Conservation (phyloP, 2,113 vertebrate species). For the Sinosuthora webbiana region DNA sequence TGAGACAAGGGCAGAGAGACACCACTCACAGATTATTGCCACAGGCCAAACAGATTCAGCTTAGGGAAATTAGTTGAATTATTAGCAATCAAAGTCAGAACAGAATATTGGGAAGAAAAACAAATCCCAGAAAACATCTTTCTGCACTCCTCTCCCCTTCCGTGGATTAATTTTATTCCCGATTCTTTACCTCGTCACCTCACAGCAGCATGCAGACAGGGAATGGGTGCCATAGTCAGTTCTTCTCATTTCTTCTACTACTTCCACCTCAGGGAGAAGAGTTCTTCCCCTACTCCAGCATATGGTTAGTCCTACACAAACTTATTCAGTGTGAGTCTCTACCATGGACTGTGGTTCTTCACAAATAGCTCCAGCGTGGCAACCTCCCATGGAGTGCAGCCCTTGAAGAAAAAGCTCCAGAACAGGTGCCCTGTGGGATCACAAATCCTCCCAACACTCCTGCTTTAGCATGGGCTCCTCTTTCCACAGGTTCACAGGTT, state of each 20-base stretch:
- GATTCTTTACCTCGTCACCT: neutral
- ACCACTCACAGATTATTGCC: accelerated
- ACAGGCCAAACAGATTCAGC: neutral
- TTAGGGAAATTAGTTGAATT: neutral
- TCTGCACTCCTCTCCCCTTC: too few relatives aligned
- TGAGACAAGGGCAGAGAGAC: neutral
- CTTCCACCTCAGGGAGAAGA: neutral
- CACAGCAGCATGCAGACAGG: accelerated
- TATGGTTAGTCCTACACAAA: neutral
- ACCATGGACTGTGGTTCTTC: neutral
- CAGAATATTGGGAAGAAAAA: neutral
- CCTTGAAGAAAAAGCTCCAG: neutral
- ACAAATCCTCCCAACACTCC: neutral
- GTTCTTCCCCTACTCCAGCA: too few relatives aligned
- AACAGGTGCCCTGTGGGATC: neutral
- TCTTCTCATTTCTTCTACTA: neutral
- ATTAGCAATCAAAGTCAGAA: neutral
- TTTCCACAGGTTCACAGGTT: neutral
- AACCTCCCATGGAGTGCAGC: accelerated
- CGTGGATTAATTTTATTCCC: neutral
- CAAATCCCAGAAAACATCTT: neutral
- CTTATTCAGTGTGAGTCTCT: neutral
- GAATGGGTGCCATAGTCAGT: neutral
- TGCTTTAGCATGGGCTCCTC: neutral
- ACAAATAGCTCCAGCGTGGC: neutral